Conservation (phyloP, 2,888 invertebrate genomes). For the Drosophila multiciliata region DNA sequence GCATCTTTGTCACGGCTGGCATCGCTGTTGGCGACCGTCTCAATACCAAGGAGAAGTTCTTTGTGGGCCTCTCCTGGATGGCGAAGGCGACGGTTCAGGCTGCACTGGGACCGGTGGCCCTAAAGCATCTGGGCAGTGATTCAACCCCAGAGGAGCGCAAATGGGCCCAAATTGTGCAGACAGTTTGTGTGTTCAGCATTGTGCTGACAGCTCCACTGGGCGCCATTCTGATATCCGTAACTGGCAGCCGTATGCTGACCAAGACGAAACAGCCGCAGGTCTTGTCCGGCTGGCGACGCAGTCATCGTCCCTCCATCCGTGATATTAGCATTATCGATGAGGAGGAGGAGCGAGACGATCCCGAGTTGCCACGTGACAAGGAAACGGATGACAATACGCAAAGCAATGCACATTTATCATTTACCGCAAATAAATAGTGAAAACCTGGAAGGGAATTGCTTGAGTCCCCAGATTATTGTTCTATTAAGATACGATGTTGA, state of each 20-base stretch:
- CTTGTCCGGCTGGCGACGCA: conserved; percentile 90
- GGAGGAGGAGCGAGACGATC: conserved; percentile 89
- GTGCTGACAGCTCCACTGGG: conserved; percentile 94
- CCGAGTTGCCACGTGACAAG: conserved; percentile 83
- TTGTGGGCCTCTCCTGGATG: conserved; percentile 96
- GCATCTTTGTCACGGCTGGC: conserved; percentile 89
- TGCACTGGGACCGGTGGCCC: conserved; percentile 91
- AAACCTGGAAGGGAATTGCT: not conserved
- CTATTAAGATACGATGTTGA: conserved; percentile 46
- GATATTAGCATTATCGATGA: conserved; percentile 95
- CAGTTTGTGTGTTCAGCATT: conserved; percentile 92
- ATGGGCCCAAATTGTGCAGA: conserved; percentile 90
- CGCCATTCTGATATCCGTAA: conserved; percentile 92
- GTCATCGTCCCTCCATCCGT: conserved; percentile 92
- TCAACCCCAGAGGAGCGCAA: conserved; percentile 86
- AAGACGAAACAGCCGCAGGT: conserved; percentile 90
- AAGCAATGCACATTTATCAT: conserved; percentile 77
- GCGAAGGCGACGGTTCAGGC: conserved; percentile 99
- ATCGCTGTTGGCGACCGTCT: conserved; percentile 92
- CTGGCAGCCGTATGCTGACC: conserved; percentile 91
- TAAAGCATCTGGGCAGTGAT: conserved; percentile 87
- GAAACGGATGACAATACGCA: conserved; percentile 83
- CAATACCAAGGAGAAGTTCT: conserved; percentile 95
- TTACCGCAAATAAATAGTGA: conserved; percentile 65
- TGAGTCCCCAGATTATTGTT: conserved; percentile 29